These are phyloP conservation scores for Ispidina lecontei DNA, from an alignment of 2,797 vertebrate genomes.

Conservation along the genomic window DNA sequence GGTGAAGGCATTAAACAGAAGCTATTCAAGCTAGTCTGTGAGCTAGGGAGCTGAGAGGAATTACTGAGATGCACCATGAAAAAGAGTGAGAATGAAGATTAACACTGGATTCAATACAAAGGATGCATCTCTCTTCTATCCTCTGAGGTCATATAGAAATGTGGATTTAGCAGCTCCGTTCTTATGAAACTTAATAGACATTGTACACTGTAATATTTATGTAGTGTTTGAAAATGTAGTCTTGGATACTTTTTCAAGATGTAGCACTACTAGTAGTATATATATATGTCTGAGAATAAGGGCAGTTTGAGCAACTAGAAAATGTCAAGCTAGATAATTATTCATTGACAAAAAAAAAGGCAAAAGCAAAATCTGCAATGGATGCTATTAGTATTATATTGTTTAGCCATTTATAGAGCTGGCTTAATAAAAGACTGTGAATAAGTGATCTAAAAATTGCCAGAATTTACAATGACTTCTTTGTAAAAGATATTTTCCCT, in stretches of 20 bases:
- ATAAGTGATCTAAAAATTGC: slow-evolving; percentile 38
- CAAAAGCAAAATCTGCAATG: not conserved
- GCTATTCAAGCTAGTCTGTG: not conserved
- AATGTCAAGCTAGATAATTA: slow-evolving; percentile 34
- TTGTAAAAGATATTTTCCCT: slow-evolving; percentile 47
- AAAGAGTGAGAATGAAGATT: not conserved
- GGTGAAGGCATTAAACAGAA: not conserved
- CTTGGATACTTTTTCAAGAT: not conserved
- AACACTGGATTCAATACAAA: not conserved
- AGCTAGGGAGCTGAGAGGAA: not conserved
- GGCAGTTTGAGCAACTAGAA: not conserved
- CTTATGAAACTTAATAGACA: not conserved
- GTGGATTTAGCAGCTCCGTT: not conserved
- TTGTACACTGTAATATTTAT: not conserved
- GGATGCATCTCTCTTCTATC: not conserved
- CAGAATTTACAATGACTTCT: slow-evolving; percentile 52
- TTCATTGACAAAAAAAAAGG: not conserved
- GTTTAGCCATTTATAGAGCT: slow-evolving; percentile 55
- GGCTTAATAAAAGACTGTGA: slow-evolving; percentile 31
- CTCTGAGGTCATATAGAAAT: not conserved
- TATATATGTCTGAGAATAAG: not conserved
- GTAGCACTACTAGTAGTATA: not conserved
- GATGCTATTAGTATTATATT: slow-evolving; percentile 39
- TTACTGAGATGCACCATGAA: slow-evolving; percentile 5
- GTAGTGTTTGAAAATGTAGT: not conserved